Evolutionary conservation across 2,888 invertebrate genomes (phyloP).

Genomic region (Dryocosmus kuriphilus): DNA sequence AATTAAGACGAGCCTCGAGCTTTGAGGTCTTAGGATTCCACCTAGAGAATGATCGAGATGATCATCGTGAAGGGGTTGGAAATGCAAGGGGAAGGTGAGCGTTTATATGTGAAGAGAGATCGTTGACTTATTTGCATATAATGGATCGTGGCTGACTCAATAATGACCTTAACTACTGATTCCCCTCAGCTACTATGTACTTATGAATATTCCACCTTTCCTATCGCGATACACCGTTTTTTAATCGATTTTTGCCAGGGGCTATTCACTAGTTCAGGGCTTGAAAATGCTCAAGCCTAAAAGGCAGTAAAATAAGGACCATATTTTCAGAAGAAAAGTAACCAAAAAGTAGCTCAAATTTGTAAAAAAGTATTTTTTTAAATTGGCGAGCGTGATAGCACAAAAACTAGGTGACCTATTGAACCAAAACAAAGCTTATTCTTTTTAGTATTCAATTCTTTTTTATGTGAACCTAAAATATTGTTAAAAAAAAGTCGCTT

Average conservation of each 20-base stretch:
- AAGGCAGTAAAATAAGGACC: too few species aligned
- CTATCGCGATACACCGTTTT: constrained; percentile 24
- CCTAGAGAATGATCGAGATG: constrained; percentile 54
- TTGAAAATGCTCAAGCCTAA: too few species aligned
- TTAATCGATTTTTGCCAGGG: not conserved
- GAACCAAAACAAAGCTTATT: too few species aligned
- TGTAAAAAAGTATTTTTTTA: too few species aligned
- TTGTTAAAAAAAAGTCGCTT: too few species aligned
- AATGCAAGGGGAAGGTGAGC: constrained; percentile 50
- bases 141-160: constrained; percentile 50
- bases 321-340: too few species aligned
- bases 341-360: too few species aligned
- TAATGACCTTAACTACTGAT: constrained; percentile 38
- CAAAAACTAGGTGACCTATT: too few species aligned
- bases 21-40: constrained; percentile 62
- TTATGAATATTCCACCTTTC: constrained; percentile 24
- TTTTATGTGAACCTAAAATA: too few species aligned
- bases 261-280: too few species aligned
- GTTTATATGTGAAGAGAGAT: constrained; percentile 55
- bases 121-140: constrained; percentile 57
- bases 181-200: constrained; percentile 23
- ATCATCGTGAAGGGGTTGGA: constrained; percentile 47
- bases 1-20: constrained; percentile 75
- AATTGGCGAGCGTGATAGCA: too few species aligned
- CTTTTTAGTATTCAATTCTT: too few species aligned